Conservation (phyloP, 2,113 vertebrate species). For the Empidonax alnorum region DNA sequence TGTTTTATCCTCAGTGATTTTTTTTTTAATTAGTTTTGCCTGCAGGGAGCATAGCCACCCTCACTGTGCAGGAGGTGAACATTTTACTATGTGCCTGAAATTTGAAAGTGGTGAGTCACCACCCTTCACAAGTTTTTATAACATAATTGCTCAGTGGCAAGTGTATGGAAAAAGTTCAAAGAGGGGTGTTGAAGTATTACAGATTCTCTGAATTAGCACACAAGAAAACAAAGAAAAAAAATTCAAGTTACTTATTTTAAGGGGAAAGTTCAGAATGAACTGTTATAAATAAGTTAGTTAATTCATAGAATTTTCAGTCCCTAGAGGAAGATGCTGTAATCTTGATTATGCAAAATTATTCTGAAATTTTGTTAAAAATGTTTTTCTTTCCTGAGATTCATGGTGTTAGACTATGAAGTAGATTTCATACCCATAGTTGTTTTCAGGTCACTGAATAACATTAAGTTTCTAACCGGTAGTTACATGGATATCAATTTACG, state of each 20-base stretch:
- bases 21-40: slow-evolving; percentile 24
- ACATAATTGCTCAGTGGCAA: not conserved
- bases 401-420: not conserved
- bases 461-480: not conserved
- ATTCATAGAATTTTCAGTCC: not conserved
- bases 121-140: not conserved
- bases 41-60: not conserved
- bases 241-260: not conserved
- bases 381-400: not conserved
- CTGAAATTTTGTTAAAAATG: not conserved
- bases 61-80: slow-evolving; percentile 5
- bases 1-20: slow-evolving; percentile 1
- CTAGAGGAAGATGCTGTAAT: not conserved
- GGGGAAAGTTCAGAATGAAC: not conserved
- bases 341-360: not conserved
- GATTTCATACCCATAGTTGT: not conserved
- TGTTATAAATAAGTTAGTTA: not conserved
- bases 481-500: not conserved
- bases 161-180: not conserved
- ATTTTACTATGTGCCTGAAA: slow-evolving; percentile 29
- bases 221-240: not conserved
- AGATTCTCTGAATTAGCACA: not conserved
- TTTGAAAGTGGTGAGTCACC: slow-evolving; percentile 24
- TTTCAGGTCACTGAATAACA: not conserved
- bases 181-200: not conserved